These are phyloP conservation scores for Aurelia aurita complex sp. Pacific DNA, from an alignment of 30 jellyfish, hydroid and myxozoan genomes.

Conservation along the genomic window DNA sequence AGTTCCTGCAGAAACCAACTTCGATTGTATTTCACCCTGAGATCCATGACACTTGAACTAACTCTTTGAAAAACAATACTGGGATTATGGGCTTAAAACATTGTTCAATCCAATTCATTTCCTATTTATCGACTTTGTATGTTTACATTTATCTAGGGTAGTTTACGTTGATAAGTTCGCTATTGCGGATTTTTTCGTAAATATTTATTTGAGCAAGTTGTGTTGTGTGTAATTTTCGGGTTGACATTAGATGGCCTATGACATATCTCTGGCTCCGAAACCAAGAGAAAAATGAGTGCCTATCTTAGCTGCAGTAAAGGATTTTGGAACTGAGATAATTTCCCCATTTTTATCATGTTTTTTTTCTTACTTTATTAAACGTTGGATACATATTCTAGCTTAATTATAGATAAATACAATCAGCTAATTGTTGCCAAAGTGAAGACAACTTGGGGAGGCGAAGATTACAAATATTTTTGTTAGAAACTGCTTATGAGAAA, in stretches of 20 bases:
- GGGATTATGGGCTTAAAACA: constrained; percentile 38
- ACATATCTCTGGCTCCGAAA: background rate
- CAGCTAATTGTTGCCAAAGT: too few relatives aligned
- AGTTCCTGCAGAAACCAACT: too few relatives aligned
- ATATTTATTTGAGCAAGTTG: background rate
- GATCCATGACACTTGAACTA: background rate
- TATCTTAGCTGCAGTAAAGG: too few relatives aligned
- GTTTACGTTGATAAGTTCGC: background rate
- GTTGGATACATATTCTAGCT: too few relatives aligned
- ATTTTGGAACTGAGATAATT: too few relatives aligned
- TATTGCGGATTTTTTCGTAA: too few relatives aligned
- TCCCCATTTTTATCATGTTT: too few relatives aligned
- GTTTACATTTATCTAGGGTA: background rate
- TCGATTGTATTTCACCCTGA: background rate
- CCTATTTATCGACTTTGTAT: constrained; percentile 39
- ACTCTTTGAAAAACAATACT: constrained; percentile 40
- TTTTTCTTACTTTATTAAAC: too few relatives aligned
- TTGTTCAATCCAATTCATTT: constrained; percentile 43
- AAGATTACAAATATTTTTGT: too few relatives aligned
- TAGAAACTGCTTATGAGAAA: too few relatives aligned
- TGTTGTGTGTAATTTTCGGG: background rate
- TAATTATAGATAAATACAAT: too few relatives aligned
- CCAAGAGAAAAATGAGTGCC: background rate
- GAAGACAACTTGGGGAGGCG: too few relatives aligned
- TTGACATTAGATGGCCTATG: background rate